Evolutionary conservation across 1,140 invertebrate species (phyloP).

Genomic region (Campodea augens): DNA sequence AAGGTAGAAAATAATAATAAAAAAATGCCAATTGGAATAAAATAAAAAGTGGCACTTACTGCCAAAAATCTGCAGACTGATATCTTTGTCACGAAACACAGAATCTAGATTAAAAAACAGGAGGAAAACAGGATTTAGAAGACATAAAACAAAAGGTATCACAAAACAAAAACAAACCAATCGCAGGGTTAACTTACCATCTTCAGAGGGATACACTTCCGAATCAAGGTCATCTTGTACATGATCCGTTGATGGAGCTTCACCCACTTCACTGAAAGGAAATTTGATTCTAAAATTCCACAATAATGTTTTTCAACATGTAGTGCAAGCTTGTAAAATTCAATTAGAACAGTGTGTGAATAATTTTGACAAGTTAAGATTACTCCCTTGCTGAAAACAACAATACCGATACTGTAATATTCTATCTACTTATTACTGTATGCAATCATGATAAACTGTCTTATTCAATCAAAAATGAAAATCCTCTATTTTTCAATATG

Average conservation of each 20-base stretch:
- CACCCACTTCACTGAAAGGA: conserved; percentile 53
- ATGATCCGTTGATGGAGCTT: conserved; percentile 49
- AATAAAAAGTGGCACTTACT: conserved; percentile 18
- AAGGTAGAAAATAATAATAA: too few relatives aligned
- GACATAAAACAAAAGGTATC: conserved; percentile 7
- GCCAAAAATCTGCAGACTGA: conserved; percentile 25
- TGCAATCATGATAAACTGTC: too few relatives aligned
- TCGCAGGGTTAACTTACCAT: conserved; percentile 31
- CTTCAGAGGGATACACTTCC: conserved; percentile 55
- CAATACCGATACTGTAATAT: too few relatives aligned
- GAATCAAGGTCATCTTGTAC: conserved; percentile 50
- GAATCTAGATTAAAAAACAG: conserved; percentile 21
- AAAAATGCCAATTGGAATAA: too few relatives aligned
- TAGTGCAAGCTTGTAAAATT: too few relatives aligned
- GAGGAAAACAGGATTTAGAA: conserved; percentile 10
- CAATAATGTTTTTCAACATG: too few relatives aligned
- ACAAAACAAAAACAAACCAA: not conserved
- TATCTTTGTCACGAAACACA: conserved; percentile 24
- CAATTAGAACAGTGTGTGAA: too few relatives aligned
- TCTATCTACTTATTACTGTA: too few relatives aligned
- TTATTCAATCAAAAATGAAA: too few relatives aligned
- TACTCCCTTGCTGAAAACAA: too few relatives aligned
- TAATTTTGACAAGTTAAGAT: too few relatives aligned
- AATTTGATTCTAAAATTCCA: conserved; percentile 2
- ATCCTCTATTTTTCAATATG: too few relatives aligned